Evolutionary conservation across 2,797 vertebrate species (phyloP).

Genomic region (Picus viridis): DNA sequence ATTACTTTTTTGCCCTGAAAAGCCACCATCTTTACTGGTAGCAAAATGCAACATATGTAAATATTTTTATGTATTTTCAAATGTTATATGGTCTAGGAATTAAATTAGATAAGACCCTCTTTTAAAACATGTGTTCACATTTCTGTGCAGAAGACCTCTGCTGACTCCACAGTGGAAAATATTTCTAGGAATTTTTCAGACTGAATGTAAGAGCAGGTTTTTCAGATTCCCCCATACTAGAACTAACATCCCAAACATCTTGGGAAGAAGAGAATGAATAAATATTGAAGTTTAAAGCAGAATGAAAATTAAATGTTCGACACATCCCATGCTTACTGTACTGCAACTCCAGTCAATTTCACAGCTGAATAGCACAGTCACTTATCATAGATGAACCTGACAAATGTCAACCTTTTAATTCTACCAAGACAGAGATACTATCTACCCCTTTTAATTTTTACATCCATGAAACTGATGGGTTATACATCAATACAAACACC

Average conservation of each 20-base stretch:
- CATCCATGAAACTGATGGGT: background rate
- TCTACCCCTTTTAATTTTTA: background rate
- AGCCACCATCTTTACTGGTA: background rate
- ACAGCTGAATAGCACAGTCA: too few species aligned
- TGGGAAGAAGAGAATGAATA: background rate
- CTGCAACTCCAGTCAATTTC: background rate
- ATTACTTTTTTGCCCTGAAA: background rate
- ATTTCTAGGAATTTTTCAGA: background rate
- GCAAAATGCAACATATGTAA: background rate
- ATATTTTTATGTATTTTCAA: background rate
- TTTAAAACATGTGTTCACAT: background rate
- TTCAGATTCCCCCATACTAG: background rate
- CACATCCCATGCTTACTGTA: fast-evolving
- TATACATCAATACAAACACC: background rate
- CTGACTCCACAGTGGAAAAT: background rate
- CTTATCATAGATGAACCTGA: background rate
- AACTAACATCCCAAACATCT: background rate
- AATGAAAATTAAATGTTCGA: background rate
- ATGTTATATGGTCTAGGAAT: background rate
- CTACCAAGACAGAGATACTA: background rate
- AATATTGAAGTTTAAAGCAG: background rate
- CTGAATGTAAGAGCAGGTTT: background rate
- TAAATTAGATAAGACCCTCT: background rate
- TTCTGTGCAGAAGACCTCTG: background rate
- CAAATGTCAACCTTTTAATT: background rate